phyloP scores from a whole-genome alignment of 2,888 invertebrate genomes.

The Arge pagana region DNA sequence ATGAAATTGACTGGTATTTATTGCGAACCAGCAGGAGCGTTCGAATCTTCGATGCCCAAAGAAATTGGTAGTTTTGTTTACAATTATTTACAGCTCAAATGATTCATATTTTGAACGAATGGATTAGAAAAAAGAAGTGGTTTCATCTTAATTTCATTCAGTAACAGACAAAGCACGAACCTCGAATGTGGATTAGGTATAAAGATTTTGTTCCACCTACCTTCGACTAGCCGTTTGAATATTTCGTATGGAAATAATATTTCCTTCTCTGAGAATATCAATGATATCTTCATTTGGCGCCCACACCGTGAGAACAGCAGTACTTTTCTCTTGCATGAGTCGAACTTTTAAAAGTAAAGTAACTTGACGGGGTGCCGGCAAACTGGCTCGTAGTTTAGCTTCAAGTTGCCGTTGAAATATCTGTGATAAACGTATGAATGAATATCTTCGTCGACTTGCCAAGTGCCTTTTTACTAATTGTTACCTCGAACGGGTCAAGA shows the following conservation, averaged over 20 bases:
- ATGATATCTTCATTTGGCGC: slow-evolving; percentile 67
- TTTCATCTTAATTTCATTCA: too few relatives aligned
- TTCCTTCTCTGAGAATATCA: slow-evolving; percentile 67
- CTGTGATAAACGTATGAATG: not conserved
- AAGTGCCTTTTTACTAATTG: not conserved
- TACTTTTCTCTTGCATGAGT: slow-evolving; percentile 55
- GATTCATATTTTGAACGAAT: too few relatives aligned
- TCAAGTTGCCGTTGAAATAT: slow-evolving; percentile 43
- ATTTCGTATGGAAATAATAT: slow-evolving; percentile 65
- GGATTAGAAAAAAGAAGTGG: too few relatives aligned
- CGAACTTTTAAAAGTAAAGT: slow-evolving; percentile 58
- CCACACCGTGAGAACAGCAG: slow-evolving; percentile 71
- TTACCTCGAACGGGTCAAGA: not conserved
- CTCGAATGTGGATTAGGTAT: too few relatives aligned
- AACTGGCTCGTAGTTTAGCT: slow-evolving; percentile 41
- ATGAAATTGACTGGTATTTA: too few relatives aligned
- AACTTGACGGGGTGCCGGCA: slow-evolving; percentile 53
- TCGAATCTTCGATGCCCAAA: too few relatives aligned
- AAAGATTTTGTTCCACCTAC: slow-evolving; percentile 49
- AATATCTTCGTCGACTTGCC: not conserved
- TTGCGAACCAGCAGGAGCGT: too few relatives aligned
- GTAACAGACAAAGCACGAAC: too few relatives aligned
- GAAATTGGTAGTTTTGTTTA: too few relatives aligned
- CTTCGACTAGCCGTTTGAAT: slow-evolving; percentile 61
- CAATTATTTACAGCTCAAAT: too few relatives aligned